Conservation (phyloP, 1,140 invertebrate species). For the Magallana gigas region DNA sequence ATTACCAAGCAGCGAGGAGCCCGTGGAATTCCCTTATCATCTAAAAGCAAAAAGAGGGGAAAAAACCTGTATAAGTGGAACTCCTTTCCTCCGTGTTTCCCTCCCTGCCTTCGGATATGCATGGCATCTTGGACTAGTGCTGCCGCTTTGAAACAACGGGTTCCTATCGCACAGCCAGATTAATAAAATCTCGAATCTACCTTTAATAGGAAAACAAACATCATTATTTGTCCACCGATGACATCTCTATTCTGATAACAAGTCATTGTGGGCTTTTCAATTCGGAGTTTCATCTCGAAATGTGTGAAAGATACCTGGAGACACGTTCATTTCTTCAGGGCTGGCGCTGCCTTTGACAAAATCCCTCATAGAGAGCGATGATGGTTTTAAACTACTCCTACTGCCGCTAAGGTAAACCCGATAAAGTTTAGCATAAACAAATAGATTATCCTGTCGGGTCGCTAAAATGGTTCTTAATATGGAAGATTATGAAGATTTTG, state of each 20-base stretch:
- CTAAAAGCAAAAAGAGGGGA: background rate
- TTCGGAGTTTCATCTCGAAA: slow-evolving; percentile 21
- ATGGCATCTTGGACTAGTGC: slow-evolving; percentile 1
- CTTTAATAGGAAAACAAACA: slow-evolving; percentile 34
- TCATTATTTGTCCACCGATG: slow-evolving; percentile 31
- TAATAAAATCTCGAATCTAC: slow-evolving; percentile 32
- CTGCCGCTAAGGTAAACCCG: background rate
- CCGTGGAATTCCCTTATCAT: slow-evolving; percentile 18
- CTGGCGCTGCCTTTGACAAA: background rate
- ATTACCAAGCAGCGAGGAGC: slow-evolving; percentile 14
- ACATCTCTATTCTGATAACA: slow-evolving; percentile 7
- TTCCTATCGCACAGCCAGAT: background rate
- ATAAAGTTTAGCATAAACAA: slow-evolving; percentile 18
- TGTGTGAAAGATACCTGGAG: slow-evolving; percentile 35
- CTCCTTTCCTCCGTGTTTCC: background rate
- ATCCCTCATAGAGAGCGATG: background rate
- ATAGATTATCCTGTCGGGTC: slow-evolving; percentile 32
- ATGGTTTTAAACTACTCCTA: slow-evolving; percentile 25
- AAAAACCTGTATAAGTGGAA: background rate
- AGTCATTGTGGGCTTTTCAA: slow-evolving; percentile 14
- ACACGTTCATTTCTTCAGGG: slow-evolving; percentile 3
- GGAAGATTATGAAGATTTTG: slow-evolving; percentile 8
- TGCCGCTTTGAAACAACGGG: slow-evolving; percentile 25
- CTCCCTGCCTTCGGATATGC: slow-evolving; percentile 4
- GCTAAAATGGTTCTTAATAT: background rate